Conservation (phyloP, 2,113 vertebrate species). For the Neotragus pygmaeus region DNA sequence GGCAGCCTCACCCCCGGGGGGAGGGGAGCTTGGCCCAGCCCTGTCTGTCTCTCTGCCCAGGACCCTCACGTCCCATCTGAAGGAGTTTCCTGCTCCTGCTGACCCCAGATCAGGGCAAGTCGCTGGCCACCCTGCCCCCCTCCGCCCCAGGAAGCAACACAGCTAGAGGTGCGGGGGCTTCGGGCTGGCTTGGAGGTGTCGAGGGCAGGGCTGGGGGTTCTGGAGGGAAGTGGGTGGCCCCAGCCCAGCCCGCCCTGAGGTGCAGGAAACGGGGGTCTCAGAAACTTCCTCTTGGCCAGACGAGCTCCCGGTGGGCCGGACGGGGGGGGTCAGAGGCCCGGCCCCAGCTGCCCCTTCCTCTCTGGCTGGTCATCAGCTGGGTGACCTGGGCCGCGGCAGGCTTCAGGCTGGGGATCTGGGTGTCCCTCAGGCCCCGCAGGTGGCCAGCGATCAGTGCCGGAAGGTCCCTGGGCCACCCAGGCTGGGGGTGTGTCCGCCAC, state of each 20-base stretch:
- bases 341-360: constrained; percentile 62
- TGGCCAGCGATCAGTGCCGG: constrained; percentile 84
- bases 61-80: neutral
- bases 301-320: neutral
- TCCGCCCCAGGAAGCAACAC: constrained; percentile 11
- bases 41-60: neutral
- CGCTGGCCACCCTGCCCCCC: neutral
- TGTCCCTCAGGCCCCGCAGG: constrained; percentile 83
- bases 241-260: neutral
- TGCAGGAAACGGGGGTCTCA: constrained; percentile 68
- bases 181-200: neutral
- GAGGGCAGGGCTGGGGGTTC: constrained; percentile 9
- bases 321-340: constrained; percentile 58
- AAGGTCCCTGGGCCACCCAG: constrained; percentile 73
- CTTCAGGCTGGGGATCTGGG: constrained; percentile 53
- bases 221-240: constrained; percentile 46
- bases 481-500: constrained; percentile 76
- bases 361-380: constrained; percentile 81
- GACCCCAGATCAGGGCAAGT: neutral
- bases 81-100: constrained; percentile 26
- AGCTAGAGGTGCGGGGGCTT: neutral
- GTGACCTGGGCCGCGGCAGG: constrained; percentile 88
- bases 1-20: neutral
- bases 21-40: neutral
- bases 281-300: constrained; percentile 62